Evolutionary conservation across 2,113 vertebrate species (phyloP).

Genomic region (Archocentrus centrarchus): DNA sequence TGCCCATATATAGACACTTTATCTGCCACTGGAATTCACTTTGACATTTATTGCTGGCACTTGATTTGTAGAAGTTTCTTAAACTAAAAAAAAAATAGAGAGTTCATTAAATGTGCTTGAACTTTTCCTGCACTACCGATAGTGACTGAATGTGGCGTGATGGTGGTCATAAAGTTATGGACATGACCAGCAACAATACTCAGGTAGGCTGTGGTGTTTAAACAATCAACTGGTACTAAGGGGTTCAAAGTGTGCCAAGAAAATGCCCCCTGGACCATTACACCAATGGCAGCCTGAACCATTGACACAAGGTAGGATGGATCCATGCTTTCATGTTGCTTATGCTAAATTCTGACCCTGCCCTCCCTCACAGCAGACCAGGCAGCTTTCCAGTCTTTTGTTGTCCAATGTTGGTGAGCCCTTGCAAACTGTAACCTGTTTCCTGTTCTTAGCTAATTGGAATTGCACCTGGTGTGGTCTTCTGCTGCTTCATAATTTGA

Average conservation of each 20-base stretch:
- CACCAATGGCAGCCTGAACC: neutral
- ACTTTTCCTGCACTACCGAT: neutral
- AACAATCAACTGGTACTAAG: fast-evolving
- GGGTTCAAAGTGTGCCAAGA: neutral
- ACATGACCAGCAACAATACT: neutral
- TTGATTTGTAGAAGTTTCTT: neutral
- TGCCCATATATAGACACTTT: slow-evolving; percentile 26
- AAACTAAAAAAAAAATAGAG: neutral
- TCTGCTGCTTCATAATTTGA: no score
- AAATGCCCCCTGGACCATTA: neutral
- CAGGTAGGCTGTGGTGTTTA: neutral
- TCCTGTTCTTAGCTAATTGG: neutral
- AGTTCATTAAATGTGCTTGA: neutral
- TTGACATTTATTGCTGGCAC: slow-evolving; percentile 6
- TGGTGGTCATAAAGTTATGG: neutral
- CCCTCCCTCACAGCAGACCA: neutral
- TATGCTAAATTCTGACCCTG: neutral
- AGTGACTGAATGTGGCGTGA: no score
- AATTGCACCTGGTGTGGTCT: no score
- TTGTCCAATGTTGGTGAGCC: neutral
- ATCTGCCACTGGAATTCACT: neutral
- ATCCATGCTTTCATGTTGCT: neutral
- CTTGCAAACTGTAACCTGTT: neutral
- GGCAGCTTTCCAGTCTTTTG: neutral
- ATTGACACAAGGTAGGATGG: neutral